Evolutionary conservation across 2,888 invertebrate species (phyloP).

Genomic region (Cotesia congregata): DNA sequence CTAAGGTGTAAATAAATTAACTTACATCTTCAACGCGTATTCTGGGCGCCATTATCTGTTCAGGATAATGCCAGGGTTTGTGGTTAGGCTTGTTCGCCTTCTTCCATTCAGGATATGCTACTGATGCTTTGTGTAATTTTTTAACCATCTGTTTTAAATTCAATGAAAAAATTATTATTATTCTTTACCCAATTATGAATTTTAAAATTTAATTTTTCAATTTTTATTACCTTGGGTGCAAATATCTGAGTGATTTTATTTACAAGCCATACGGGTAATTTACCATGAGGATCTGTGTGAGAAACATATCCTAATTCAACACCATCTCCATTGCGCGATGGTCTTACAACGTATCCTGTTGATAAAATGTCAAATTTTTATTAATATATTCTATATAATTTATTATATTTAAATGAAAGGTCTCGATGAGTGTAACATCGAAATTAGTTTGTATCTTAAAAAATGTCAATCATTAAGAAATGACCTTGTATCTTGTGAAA

Average conservation of each 20-base stretch:
- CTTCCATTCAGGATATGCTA: constrained; percentile 89
- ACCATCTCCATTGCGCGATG: constrained; percentile 73
- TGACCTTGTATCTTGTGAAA: too few species aligned
- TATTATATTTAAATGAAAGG: too few species aligned
- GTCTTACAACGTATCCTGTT: constrained; percentile 77
- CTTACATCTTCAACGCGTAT: constrained; percentile 81
- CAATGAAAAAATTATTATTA: constrained; percentile 27
- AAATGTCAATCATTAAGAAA: too few species aligned
- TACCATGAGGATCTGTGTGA: constrained; percentile 90
- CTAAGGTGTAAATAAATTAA: constrained; percentile 47
- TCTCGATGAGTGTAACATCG: too few species aligned
- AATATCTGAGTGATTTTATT: constrained; percentile 89
- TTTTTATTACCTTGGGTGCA: constrained; percentile 79
- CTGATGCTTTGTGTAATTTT: constrained; percentile 84
- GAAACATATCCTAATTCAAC: constrained; percentile 90
- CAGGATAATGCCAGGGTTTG: constrained; percentile 92
- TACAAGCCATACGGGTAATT: constrained; percentile 89
- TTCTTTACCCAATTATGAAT: background rate
- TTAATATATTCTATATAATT: too few species aligned
- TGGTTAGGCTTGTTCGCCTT: constrained; percentile 78
- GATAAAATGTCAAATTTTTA: constrained; percentile 40
- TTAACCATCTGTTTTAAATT: constrained; percentile 76
- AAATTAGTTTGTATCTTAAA: too few species aligned
- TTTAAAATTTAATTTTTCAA: constrained; percentile 4
- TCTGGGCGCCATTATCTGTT: constrained; percentile 82